Evolutionary conservation across 30 jellyfish, hydroid and myxozoan species (phyloP).

Genomic region (Sanderia malayensis): DNA sequence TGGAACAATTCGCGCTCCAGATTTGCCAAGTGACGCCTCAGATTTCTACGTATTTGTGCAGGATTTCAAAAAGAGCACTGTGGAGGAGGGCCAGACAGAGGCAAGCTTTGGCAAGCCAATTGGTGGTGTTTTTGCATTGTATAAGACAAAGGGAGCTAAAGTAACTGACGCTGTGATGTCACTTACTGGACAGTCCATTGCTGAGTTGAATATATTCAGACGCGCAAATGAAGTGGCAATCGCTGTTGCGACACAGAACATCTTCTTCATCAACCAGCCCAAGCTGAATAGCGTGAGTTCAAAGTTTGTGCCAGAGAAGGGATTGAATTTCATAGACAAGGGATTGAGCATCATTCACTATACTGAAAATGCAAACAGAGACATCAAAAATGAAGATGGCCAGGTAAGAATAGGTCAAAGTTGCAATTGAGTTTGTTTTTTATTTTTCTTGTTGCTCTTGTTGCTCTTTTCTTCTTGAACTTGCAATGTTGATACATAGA

Average conservation of each 20-base stretch:
- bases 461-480: not conserved
- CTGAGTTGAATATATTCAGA: constrained; percentile 26
- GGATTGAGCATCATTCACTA: constrained; percentile 34
- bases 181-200: constrained; percentile 22
- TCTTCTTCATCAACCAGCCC: constrained; percentile 21
- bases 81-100: not conserved
- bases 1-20: constrained; percentile 38
- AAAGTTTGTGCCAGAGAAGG: constrained; percentile 27
- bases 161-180: constrained; percentile 34
- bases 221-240: constrained; percentile 26
- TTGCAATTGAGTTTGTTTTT: not conserved
- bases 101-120: constrained; percentile 30
- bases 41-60: constrained; percentile 29
- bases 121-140: constrained; percentile 32
- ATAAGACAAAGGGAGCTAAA: not conserved
- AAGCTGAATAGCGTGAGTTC: not conserved
- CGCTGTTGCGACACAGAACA: constrained; percentile 19
- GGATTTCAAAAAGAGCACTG: constrained; percentile 1
- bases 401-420: constrained; percentile 5
- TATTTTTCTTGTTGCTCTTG: not conserved
- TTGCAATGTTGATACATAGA: not conserved
- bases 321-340: constrained; percentile 21
- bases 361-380: constrained; percentile 22
- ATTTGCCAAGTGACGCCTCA: constrained; percentile 33
- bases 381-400: constrained; percentile 13